Evolutionary conservation across 2,797 vertebrate genomes (phyloP).

Genomic region (Dallia pectoralis): DNA sequence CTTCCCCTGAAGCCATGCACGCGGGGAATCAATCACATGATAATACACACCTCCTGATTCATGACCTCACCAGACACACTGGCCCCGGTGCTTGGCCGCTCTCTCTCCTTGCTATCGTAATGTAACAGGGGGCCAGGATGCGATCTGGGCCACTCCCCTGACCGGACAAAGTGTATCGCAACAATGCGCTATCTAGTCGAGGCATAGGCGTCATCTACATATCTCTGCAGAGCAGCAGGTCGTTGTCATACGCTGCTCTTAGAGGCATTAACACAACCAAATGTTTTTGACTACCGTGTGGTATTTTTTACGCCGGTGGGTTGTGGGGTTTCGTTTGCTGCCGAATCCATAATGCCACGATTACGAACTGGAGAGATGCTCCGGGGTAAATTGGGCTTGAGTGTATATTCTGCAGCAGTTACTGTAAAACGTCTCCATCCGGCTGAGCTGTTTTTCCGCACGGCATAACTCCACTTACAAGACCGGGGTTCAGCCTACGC

Average conservation of each 20-base stretch:
- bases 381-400: conserved; percentile 54
- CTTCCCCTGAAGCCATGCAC: conserved; percentile 66
- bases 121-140: not conserved
- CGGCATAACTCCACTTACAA: conserved; percentile 50
- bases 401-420: conserved; percentile 63
- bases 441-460: conserved; percentile 57
- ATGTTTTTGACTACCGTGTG: not conserved
- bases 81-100: conserved; percentile 13
- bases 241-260: not conserved
- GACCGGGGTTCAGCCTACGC: conserved; percentile 12
- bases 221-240: not conserved
- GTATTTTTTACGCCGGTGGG: not conserved
- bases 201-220: not conserved
- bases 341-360: conserved; percentile 25
- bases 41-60: conserved; percentile 54
- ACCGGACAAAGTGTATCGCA: not conserved
- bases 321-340: not conserved
- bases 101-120: not conserved
- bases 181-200: not conserved
- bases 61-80: conserved; percentile 15
- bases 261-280: not conserved
- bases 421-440: conserved; percentile 51
- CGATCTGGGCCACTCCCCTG: not conserved
- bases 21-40: conserved; percentile 67
- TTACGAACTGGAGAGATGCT: conserved; percentile 51